Conservation (phyloP, 2,113 vertebrate species). For the Leptodactylus fuscus region DNA sequence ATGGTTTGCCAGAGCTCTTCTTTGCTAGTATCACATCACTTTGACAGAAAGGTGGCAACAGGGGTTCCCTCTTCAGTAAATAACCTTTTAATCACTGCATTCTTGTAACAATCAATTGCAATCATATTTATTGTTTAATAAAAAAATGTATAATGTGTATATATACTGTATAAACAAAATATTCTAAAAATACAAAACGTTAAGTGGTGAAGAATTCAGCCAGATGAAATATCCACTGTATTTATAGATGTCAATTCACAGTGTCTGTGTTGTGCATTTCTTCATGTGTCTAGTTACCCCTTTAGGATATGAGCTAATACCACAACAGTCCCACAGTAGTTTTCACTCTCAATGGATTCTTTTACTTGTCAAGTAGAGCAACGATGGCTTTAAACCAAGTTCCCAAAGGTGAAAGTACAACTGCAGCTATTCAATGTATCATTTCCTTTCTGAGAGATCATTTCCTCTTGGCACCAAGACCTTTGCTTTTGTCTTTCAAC, state of each 20-base stretch:
- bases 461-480: constrained; percentile 60
- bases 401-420: constrained; percentile 58
- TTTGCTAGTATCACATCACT: no score
- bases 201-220: constrained; percentile 12
- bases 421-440: constrained; percentile 56
- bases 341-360: constrained; percentile 61
- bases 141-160: not conserved
- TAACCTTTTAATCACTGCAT: not conserved
- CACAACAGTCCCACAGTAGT: constrained; percentile 11
- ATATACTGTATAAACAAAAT: not conserved
- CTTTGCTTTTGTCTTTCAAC: constrained; percentile 63
- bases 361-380: constrained; percentile 60
- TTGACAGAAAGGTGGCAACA: no score
- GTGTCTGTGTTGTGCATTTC: constrained; percentile 52
- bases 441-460: constrained; percentile 63
- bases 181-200: not conserved
- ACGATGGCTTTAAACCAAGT: constrained; percentile 63
- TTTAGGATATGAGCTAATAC: constrained; percentile 53
- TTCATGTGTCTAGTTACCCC: constrained; percentile 48
- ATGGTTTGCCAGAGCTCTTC: no score
- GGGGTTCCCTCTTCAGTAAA: no score
- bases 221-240: not conserved
- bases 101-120: not conserved
- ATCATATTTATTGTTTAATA: not conserved
- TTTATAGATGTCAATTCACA: constrained; percentile 35